These are phyloP conservation scores for Mobula hypostoma DNA, from an alignment of 2,113 vertebrate species.

Conservation along the genomic window DNA sequence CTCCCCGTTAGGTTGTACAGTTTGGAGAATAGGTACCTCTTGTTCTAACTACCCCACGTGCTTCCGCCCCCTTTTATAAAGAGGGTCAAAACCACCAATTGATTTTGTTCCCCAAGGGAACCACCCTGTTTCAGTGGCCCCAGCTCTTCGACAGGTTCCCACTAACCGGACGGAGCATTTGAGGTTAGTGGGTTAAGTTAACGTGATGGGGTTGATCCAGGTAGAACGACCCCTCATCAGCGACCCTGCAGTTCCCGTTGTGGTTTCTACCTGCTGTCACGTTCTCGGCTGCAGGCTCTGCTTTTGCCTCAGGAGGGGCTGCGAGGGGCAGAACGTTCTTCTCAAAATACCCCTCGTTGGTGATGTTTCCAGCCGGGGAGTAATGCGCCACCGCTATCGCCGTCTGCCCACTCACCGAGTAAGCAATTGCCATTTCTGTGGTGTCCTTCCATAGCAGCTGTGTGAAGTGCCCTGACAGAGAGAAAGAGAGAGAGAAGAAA, in stretches of 20 bases:
- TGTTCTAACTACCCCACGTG: too few relatives aligned
- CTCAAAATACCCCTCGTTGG: slow-evolving; percentile 5
- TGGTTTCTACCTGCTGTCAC: not conserved
- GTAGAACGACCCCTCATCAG: too few relatives aligned
- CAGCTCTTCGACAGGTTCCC: not conserved
- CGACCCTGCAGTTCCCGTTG: not conserved
- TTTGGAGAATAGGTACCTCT: too few relatives aligned
- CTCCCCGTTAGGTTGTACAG: too few relatives aligned
- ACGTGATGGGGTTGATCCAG: too few relatives aligned
- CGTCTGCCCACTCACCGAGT: not conserved
- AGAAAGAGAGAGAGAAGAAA: not conserved
- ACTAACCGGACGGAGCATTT: not conserved
- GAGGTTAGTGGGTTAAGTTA: not conserved
- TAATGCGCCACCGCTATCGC: slow-evolving; percentile 8
- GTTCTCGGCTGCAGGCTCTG: not conserved
- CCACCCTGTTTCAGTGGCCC: too few relatives aligned
- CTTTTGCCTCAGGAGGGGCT: not conserved
- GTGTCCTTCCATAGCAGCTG: slow-evolving; percentile 18
- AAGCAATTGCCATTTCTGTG: slow-evolving; percentile 26
- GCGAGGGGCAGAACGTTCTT: not conserved
- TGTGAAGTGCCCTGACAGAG: slow-evolving; percentile 8
- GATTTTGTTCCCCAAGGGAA: too few relatives aligned
- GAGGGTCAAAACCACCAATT: not conserved
- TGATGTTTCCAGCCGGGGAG: slow-evolving; percentile 1
- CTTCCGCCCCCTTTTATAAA: not conserved